Base-by-base conservation (phyloP, 2,797 vertebrate species). In the Myripristis murdjan region DNA sequence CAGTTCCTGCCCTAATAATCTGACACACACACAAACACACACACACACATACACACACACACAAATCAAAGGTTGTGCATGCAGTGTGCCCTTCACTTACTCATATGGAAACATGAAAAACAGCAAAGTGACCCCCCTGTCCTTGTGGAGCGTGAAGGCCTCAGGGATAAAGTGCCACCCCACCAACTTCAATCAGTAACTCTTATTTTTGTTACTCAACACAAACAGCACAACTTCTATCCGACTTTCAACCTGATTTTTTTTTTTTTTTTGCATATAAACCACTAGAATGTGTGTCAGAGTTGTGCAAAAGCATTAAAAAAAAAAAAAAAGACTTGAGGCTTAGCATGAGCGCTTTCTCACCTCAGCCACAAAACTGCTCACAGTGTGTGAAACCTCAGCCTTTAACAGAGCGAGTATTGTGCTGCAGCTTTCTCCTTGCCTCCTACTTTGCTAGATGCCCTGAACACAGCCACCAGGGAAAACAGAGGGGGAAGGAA, bases 1-100 rank as follows among this genome's bases (percentile, higher is more conserved):
- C 84, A 82, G 82, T 75, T 82, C 83, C 84, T 82, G 77, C 78
- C 64, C 79, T 82, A 79, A 82, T 82, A 79, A 85, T 77, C 75
- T 85, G 69, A 61, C 10, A 20, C 53, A 71, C 33, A 79, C 74
- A 73, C 75, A 75, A 64, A 62, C 64, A 59, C 53, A 57, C 35
- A 56, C 69, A 71, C 73, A 70, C 66, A 51, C 65, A 77, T 72
- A 62, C 73, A 73, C 62, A n/a, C 24, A 26, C 57, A n/a, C 41
- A 28, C 22, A 26, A 4, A 12, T 28, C n/a, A 26, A 37, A 60
- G 10, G 46, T 64, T 35, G 37, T 48, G 68, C 43, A 70, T 57
- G 24, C 67, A 58, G 43, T 70, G 72, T 67, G 69, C n/a, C 43
- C 58, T 22, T 68, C 41, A 70, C 9, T 65, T 81, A 85, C 79